Percentiles rank a stretch among this genome's conserved stretches.
Evolutionary conservation across 2,888 invertebrate genomes (phyloP).

Genomic region (Pinctada fucata): DNA sequence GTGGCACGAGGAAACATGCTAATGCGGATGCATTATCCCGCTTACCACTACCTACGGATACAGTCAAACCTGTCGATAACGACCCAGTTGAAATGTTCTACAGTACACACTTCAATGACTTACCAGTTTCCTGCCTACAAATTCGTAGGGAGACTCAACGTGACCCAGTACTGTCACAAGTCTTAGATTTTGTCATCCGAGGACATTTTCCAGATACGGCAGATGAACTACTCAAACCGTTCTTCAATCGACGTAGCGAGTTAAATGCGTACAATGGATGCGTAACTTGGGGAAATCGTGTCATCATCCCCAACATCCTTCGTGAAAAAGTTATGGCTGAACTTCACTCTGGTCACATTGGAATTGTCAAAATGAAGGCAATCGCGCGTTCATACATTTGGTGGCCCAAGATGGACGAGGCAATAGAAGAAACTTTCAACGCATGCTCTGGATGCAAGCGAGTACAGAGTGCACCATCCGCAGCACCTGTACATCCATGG

Average conservation of each 20-base stretch:
- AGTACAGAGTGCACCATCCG: constrained; percentile 46
- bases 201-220: constrained; percentile 23
- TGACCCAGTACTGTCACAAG: constrained; percentile 22
- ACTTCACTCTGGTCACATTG: constrained; percentile 62
- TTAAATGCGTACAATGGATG: constrained; percentile 24
- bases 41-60: constrained; percentile 24
- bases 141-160: not conserved
- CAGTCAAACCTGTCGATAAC: not conserved
- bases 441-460: constrained; percentile 37
- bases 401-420: constrained; percentile 56
- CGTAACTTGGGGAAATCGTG: constrained; percentile 27
- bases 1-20: constrained; percentile 39
- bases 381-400: constrained; percentile 62
- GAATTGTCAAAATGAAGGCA: constrained; percentile 61
- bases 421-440: constrained; percentile 51
- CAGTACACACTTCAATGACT: constrained; percentile 59
- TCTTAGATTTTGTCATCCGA: constrained; percentile 12
- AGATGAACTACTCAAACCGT: not conserved
- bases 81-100: constrained; percentile 21
- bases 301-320: constrained; percentile 18
- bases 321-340: constrained; percentile 40
- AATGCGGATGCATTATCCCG: constrained; percentile 44
- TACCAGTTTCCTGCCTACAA: constrained; percentile 37
- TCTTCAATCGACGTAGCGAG: constrained; percentile 12
- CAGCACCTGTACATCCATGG: constrained; percentile 62